Base-by-base conservation (phyloP, 2,888 invertebrate species). In the Merodon equestris region DNA sequence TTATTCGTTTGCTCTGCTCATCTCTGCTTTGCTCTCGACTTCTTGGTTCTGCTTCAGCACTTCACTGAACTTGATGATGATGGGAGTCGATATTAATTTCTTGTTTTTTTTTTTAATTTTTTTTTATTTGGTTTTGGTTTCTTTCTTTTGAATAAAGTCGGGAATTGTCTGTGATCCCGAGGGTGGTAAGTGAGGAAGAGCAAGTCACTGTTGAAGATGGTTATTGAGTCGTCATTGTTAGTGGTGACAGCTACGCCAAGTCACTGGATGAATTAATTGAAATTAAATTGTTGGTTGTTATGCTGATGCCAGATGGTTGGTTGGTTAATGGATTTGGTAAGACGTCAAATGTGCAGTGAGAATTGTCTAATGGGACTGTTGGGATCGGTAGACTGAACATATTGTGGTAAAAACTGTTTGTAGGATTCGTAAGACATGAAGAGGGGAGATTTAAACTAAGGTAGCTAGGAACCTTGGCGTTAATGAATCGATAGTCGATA, bases 191-290 rank as follows among this genome's bases (percentile, higher is more conserved):
- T 58, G 58, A 74, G 68, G 68, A 63, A 60, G 56, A 15, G 45
- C 45, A 45, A 27, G 27, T 27, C 45, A 45, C 45, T 15, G 42
- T 14, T 5, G n/a, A 27, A 44, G 61, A 64, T 48, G 58, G 63
- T 79, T 74, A 79, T 79, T 79, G 74, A 79, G 74, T 66, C 79
- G 74, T 79, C 74, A 70, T 64, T 79, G 68, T 73, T 68, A 50
- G 58, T 54, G 60, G 57, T 77, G 77, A 77, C 77, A 77, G 72
- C 76, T 77, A 63, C 34, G 81, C 72, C 79, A 81, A 82, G 82
- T 82, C 82, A 83, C 82, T 81, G 77, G 77, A 82, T 82, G 73
- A 82, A 83, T 82, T 83, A 83, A 83, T 83, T 82, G 81, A 82
- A 83, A 83, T 83, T 81, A 77, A 82, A 82, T 83, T 83, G 81